phyloP scores from a whole-genome alignment of 2,797 vertebrate species.

The Neomorphus geoffroyi region DNA sequence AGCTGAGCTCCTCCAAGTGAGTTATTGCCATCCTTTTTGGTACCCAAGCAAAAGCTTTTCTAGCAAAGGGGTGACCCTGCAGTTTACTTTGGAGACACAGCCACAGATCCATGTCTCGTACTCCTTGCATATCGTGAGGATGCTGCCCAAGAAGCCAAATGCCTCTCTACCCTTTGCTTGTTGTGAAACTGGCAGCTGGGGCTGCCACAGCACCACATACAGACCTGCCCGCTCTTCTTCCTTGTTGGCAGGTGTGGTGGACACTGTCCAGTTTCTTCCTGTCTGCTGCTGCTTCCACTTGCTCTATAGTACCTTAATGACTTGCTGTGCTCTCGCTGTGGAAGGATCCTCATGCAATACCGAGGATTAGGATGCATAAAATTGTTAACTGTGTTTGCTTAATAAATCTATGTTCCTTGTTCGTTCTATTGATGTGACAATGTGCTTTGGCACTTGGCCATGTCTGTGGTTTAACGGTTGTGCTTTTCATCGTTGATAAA shows the following conservation, averaged over 20 bases:
- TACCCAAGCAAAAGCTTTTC: neutral
- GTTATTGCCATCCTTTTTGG: neutral
- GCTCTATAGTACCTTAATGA: neutral
- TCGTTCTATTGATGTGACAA: neutral
- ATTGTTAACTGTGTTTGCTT: neutral
- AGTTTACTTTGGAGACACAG: accelerated
- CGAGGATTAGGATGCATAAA: neutral
- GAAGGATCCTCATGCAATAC: neutral
- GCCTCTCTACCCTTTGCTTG: neutral
- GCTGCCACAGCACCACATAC: neutral
- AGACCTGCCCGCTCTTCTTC: neutral
- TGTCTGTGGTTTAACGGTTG: neutral
- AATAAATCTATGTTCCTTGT: neutral
- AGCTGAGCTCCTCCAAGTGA: neutral
- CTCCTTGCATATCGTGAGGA: accelerated
- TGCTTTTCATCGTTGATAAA: neutral
- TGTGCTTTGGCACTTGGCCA: conserved; percentile 1
- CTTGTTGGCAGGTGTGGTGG: neutral
- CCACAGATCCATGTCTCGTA: neutral
- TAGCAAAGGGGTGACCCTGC: accelerated
- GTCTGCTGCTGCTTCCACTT: neutral
- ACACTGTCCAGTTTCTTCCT: neutral
- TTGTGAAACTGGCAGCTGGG: neutral
- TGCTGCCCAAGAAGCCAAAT: neutral
- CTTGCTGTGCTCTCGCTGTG: neutral